These are phyloP conservation scores for Indicator maculatus DNA, from an alignment of 2,113 vertebrate species.

Conservation along the genomic window DNA sequence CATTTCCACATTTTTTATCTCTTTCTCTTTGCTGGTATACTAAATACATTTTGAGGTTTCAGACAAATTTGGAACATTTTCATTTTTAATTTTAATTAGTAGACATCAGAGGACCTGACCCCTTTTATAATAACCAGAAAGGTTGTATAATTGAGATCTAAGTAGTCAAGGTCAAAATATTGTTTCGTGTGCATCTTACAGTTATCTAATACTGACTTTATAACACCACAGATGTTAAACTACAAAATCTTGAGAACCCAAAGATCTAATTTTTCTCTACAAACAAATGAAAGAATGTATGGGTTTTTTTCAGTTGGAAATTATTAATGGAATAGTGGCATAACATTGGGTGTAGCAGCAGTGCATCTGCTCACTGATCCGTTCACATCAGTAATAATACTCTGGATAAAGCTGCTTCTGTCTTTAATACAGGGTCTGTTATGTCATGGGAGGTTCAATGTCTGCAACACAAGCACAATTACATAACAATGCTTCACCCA, in stretches of 20 bases:
- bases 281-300: background rate
- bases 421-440: constrained; percentile 53
- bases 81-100: constrained; percentile 22
- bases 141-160: background rate
- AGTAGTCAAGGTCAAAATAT: constrained; percentile 40
- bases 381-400: constrained; percentile 1
- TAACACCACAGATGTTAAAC: background rate
- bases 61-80: background rate
- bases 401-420: constrained; percentile 50
- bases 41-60: constrained; percentile 25
- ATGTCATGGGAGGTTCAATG: constrained; percentile 6
- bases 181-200: background rate
- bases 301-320: background rate
- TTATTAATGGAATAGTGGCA: background rate
- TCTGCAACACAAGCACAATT: constrained; percentile 34
- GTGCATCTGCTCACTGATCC: background rate
- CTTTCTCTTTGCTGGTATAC: background rate
- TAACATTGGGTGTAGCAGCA: background rate
- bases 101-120: constrained; percentile 15
- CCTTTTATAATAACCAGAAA: constrained; percentile 1
- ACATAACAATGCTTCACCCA: constrained; percentile 8
- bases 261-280: background rate
- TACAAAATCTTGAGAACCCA: background rate
- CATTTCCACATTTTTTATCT: background rate
- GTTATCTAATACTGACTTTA: background rate